Percentiles rank a stretch among this genome's conserved stretches.
Evolutionary conservation across 2,797 vertebrate species (phyloP).

Genomic region (Sebastes aleutianus): DNA sequence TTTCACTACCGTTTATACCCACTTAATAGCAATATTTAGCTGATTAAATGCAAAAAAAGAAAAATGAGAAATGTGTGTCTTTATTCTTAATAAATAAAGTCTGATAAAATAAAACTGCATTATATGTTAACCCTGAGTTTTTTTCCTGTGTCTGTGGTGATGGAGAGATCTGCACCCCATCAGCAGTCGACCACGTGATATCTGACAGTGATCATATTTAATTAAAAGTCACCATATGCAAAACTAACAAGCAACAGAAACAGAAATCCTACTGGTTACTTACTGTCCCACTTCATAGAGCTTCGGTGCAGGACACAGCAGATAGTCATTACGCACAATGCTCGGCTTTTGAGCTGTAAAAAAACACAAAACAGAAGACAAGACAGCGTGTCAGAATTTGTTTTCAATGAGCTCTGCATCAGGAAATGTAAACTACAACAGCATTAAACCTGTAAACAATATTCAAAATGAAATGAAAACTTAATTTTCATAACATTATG

Average conservation of each 20-base stretch:
- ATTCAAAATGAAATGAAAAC: no score
- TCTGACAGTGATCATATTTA: background rate
- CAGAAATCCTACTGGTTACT: slow-evolving; percentile 71
- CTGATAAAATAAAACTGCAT: background rate
- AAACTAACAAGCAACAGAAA: background rate
- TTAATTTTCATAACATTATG: background rate
- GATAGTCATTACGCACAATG: slow-evolving; percentile 78
- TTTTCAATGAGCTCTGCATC: background rate
- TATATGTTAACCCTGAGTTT: no score
- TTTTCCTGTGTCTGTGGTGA: background rate
- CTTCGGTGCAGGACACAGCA: slow-evolving; percentile 89
- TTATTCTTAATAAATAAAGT: background rate
- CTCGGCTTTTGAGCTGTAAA: slow-evolving; percentile 86
- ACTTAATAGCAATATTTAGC: background rate
- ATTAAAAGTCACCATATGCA: background rate
- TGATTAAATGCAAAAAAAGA: background rate
- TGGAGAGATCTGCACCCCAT: background rate
- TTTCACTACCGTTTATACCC: background rate
- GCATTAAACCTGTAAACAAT: background rate
- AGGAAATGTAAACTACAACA: background rate
- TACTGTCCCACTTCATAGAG: slow-evolving; percentile 90
- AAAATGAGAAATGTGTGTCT: background rate
- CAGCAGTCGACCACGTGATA: background rate
- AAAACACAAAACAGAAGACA: background rate
- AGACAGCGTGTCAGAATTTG: background rate